These are phyloP conservation scores for Orgyia antiqua DNA, from an alignment of 2,888 invertebrate species.

Conservation along the genomic window DNA sequence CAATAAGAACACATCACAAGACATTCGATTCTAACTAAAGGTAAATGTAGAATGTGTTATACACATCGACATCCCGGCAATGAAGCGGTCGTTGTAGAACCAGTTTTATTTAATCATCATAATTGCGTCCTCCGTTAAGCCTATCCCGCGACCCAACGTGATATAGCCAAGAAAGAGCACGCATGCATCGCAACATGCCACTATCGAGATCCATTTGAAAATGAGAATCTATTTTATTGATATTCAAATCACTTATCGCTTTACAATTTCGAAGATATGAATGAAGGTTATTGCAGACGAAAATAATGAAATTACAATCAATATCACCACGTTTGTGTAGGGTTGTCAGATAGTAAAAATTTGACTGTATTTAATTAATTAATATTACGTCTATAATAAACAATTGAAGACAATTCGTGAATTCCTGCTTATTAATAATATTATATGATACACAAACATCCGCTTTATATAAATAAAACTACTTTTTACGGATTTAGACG, in stretches of 20 bases:
- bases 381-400: too few species aligned
- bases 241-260: slow-evolving; percentile 11
- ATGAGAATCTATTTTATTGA: slow-evolving; percentile 13
- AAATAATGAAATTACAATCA: too few species aligned
- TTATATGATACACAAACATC: too few species aligned
- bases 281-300: slow-evolving; percentile 15
- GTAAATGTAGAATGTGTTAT: slow-evolving; percentile 41
- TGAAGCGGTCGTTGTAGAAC: slow-evolving; percentile 53
- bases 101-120: slow-evolving; percentile 75
- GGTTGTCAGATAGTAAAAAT: too few species aligned
- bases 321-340: too few species aligned
- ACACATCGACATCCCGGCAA: slow-evolving; percentile 50
- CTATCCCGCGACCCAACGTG: slow-evolving; percentile 46
- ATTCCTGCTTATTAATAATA: too few species aligned
- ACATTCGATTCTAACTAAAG: slow-evolving; percentile 25
- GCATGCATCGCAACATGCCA: slow-evolving; percentile 27
- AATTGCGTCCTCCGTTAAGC: slow-evolving; percentile 73
- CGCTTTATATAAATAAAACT: too few species aligned
- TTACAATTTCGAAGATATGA: slow-evolving; percentile 12
- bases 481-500: too few species aligned
- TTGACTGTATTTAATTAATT: too few species aligned
- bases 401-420: too few species aligned
- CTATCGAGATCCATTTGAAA: slow-evolving; percentile 19
- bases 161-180: slow-evolving; percentile 31
- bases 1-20: too few species aligned